Evolutionary conservation across 2,797 vertebrate species (phyloP).

Genomic region (Momotus momota): DNA sequence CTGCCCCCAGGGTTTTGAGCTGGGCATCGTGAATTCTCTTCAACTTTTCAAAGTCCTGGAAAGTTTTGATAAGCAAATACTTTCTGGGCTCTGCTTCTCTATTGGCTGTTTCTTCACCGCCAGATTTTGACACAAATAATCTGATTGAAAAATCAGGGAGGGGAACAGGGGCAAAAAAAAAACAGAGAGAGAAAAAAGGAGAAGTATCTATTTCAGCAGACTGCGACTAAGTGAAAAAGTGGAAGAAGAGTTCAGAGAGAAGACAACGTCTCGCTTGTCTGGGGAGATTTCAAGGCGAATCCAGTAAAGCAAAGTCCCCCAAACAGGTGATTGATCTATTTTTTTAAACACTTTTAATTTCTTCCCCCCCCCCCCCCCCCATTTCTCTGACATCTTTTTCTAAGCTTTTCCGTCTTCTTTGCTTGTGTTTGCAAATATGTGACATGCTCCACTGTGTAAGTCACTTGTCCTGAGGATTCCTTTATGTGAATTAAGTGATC

Average conservation of each 20-base stretch:
- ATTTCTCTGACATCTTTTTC: background rate
- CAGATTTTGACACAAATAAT: slow-evolving; percentile 90
- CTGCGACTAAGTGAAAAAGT: slow-evolving; percentile 48
- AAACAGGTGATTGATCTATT: slow-evolving; percentile 76
- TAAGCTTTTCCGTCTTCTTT: slow-evolving; percentile 9
- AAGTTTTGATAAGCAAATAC: slow-evolving; percentile 86
- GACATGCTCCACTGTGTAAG: background rate
- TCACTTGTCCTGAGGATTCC: background rate
- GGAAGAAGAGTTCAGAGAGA: slow-evolving; percentile 25
- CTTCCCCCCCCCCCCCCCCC: background rate
- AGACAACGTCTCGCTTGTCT: background rate
- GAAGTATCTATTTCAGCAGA: slow-evolving; percentile 76
- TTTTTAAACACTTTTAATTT: background rate
- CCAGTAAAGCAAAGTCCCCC: slow-evolving; percentile 51
- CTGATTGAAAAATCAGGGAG: slow-evolving; percentile 89
- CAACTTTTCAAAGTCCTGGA: slow-evolving; percentile 73
- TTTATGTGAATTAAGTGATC: no score
- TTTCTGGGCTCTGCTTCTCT: slow-evolving; percentile 41
- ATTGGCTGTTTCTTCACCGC: slow-evolving; percentile 80
- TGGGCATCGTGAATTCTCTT: slow-evolving; percentile 49
- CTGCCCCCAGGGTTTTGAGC: slow-evolving; percentile 16
- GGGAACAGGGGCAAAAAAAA: slow-evolving; percentile 74
- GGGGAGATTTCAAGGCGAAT: slow-evolving; percentile 24
- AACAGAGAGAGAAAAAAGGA: slow-evolving; percentile 68
- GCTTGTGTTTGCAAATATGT: background rate